Percentiles rank a stretch among this genome's conserved stretches.
Conservation (phyloP, 1,140 invertebrate genomes). For the Drosophila mauritiana region DNA sequence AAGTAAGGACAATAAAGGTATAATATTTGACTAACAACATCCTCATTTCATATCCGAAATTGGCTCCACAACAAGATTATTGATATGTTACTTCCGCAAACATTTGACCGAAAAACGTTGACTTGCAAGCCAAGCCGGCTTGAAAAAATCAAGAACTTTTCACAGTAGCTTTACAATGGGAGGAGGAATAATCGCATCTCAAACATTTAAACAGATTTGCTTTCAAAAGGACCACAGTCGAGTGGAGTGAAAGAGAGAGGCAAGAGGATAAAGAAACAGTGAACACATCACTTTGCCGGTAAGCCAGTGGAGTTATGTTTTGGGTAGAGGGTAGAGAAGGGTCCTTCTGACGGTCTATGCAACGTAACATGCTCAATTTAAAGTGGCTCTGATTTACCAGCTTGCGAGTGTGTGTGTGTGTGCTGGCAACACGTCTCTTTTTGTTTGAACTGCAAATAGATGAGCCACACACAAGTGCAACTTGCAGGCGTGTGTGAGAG, state of each 20-base stretch:
- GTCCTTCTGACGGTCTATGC: constrained; percentile 31
- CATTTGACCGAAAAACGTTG: constrained; percentile 1
- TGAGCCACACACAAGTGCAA: constrained; percentile 51
- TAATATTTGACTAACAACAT: background rate
- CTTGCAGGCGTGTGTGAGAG: constrained; percentile 8
- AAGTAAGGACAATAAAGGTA: background rate
- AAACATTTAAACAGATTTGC: constrained; percentile 63
- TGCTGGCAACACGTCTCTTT: constrained; percentile 61
- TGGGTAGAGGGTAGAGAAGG: background rate
- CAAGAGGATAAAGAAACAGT: constrained; percentile 1
- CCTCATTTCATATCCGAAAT: too few relatives aligned
- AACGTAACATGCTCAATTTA: constrained; percentile 76
- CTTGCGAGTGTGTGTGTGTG: constrained; percentile 20
- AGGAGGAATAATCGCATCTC: constrained; percentile 51
- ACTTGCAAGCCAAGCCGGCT: background rate
- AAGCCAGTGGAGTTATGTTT: constrained; percentile 36
- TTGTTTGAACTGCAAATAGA: constrained; percentile 77
- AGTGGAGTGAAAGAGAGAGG: background rate
- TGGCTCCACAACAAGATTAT: background rate
- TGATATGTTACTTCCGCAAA: constrained; percentile 7
- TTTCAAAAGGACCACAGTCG: constrained; percentile 26
- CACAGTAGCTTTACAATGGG: constrained; percentile 11
- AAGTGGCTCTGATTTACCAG: constrained; percentile 70
- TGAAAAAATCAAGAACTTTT: constrained; percentile 1
- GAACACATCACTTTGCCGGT: constrained; percentile 34